Evolutionary conservation across 2,888 invertebrate genomes (phyloP).

Genomic region (Stenchaetothrips biformis): DNA sequence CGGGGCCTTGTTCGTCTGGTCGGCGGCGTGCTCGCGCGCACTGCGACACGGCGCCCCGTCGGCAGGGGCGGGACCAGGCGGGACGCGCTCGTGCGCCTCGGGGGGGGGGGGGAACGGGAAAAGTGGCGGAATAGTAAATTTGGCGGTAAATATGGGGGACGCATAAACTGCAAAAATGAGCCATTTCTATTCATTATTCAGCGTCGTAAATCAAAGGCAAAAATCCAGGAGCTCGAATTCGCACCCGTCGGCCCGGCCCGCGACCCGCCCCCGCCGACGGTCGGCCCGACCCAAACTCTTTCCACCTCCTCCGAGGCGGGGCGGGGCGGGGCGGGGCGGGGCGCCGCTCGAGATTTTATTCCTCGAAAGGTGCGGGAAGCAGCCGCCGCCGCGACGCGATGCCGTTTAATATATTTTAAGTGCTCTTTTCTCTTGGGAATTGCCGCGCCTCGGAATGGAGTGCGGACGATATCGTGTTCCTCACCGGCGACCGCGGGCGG

Average conservation of each 20-base stretch:
- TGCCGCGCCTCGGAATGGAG: not conserved
- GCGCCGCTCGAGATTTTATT: conserved; percentile 9
- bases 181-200: conserved; percentile 25
- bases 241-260: not conserved
- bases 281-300: not conserved
- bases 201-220: conserved; percentile 4
- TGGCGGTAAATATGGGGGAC: conserved; percentile 22
- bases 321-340: not conserved
- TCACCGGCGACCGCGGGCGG: not conserved
- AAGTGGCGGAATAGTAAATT: conserved; percentile 22
- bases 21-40: too few species aligned
- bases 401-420: conserved; percentile 5
- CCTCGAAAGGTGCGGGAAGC: not conserved
- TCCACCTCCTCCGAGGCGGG: not conserved
- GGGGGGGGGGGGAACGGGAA: not conserved
- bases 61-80: not conserved
- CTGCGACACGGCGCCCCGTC: too few species aligned
- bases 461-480: too few species aligned
- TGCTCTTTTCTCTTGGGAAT: not conserved
- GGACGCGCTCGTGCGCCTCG: not conserved
- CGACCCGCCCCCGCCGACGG: not conserved
- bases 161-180: conserved; percentile 21
- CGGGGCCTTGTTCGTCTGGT: too few species aligned
- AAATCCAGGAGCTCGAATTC: conserved; percentile 12
- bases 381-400: not conserved